A percentile compares a stretch with the other conserved stretches of the same genome.
Evolutionary conservation across 2,797 vertebrate genomes (phyloP).

Genomic region (Cyprinella venusta): DNA sequence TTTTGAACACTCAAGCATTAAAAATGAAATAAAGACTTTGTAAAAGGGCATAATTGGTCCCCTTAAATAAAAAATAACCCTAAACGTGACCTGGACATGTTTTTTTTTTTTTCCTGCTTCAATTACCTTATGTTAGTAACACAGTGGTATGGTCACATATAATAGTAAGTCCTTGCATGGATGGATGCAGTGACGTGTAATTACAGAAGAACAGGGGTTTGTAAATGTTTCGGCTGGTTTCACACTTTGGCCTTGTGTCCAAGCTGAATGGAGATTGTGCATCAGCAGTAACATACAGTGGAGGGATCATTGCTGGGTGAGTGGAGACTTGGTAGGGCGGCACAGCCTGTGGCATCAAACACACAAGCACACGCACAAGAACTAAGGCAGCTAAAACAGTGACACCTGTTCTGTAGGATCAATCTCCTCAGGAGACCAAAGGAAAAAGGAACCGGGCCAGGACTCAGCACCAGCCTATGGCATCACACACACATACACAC

Average conservation of each 20-base stretch:
- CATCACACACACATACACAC: slow-evolving; percentile 41
- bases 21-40: not conserved
- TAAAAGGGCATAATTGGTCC: not conserved
- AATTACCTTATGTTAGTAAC: not conserved
- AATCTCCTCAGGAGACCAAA: slow-evolving; percentile 50
- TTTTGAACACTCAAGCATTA: not conserved
- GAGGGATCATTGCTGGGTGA: slow-evolving; percentile 37
- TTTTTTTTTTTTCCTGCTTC: not conserved
- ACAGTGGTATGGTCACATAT: not conserved
- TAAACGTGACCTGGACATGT: not conserved
- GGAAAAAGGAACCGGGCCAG: slow-evolving; percentile 38
- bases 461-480: slow-evolving; percentile 43
- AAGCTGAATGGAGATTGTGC: slow-evolving; percentile 36
- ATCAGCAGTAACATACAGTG: slow-evolving; percentile 23
- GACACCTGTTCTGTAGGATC: slow-evolving; percentile 64
- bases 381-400: slow-evolving; percentile 58
- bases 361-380: slow-evolving; percentile 21
- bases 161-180: not conserved
- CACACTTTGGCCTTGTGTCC: slow-evolving; percentile 26
- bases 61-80: not conserved
- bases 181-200: not conserved
- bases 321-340: slow-evolving; percentile 20
- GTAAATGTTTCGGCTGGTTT: slow-evolving; percentile 21
- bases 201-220: slow-evolving; percentile 1
- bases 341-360: slow-evolving; percentile 32